These are phyloP conservation scores for Amphiura filiformis DNA, from an alignment of 35 echinoderm and acorn worm species.

Conservation along the genomic window DNA sequence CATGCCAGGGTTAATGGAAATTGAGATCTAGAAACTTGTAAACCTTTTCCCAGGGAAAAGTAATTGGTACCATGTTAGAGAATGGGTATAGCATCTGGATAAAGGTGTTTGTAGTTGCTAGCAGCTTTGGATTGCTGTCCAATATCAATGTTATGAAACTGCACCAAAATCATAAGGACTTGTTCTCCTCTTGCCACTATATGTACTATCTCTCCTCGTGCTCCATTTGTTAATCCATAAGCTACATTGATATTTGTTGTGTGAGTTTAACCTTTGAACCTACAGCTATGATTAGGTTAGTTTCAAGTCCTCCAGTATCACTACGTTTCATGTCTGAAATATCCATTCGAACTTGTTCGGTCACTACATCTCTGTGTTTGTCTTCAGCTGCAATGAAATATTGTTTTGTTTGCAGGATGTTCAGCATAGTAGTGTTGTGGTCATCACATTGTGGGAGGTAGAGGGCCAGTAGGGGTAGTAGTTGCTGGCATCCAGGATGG, in stretches of 20 bases:
- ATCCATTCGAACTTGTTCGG: neutral
- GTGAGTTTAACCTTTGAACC: constrained; percentile 47
- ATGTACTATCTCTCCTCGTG: constrained; percentile 23
- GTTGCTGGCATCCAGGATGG: too few relatives aligned
- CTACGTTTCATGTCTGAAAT: neutral
- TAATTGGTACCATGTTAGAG: neutral
- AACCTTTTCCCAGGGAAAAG: neutral
- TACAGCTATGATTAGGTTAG: constrained; percentile 21
- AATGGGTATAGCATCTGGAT: neutral
- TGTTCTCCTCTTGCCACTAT: constrained; percentile 15
- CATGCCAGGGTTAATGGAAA: constrained; percentile 42
- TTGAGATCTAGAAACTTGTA: constrained; percentile 6
- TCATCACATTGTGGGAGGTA: too few relatives aligned
- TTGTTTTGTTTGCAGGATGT: too few relatives aligned
- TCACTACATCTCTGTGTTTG: neutral
- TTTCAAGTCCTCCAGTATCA: neutral
- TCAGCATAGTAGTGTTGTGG: too few relatives aligned
- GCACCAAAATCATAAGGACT: constrained; percentile 27
- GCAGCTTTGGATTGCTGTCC: neutral
- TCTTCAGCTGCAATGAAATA: too few relatives aligned
- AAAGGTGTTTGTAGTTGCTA: neutral
- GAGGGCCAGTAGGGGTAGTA: too few relatives aligned
- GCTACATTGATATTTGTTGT: constrained; percentile 62
- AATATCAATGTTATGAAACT: constrained; percentile 47
- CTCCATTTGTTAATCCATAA: constrained; percentile 71